Evolutionary conservation across 2,888 invertebrate species (phyloP), one percentile per base, ranked within the genome.

Genomic region (Euzophera pinguis): DNA sequence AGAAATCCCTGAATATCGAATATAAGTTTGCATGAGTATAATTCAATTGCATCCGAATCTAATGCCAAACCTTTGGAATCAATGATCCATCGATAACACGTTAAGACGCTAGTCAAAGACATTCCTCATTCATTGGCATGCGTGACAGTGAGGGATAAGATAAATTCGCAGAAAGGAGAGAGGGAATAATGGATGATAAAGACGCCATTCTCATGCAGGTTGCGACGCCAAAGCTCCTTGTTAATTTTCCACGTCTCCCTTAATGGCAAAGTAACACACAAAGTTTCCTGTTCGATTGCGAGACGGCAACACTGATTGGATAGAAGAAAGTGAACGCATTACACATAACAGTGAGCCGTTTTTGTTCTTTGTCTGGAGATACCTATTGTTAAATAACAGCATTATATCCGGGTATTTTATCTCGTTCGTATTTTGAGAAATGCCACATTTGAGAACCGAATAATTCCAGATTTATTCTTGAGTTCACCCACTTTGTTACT

Each of bases 191-290:
- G 68, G 70, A 69, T 70, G 71, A 62, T 63, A 68, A 71, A 63
- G 61, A 61, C 73, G 69, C 70, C 67, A 83, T 86, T 85, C 78
- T 67, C 70, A 86, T 85, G 84, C 85, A 81, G 78, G 78, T 70
- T 67, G 78, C 68, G 78, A 69, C 64, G 65, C 71, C 62, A 64
- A 68, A 65, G 71, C 66, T 73, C 63, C 75, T 78, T 79, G 80
- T 83, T 86, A 84, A 84, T 83, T 85, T 82, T 77, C 76, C 78
- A 78, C 78, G 81, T 80, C 72, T 72, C 66, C 64, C 68, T 67
- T 84, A 86, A 85, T 82, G 78, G 81, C 67, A 79, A 86, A 85
- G 84, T 84, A 85, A 84, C 79, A 86, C 73, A 82, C 76, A 75
- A 81, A 81, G 72, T 83, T 77, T 67, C 68, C 68, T 63, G 60